A percentile compares a stretch with the other conserved stretches of the same genome.
Conservation (phyloP, 2,888 invertebrate species). For the Cyclophora punctaria region DNA sequence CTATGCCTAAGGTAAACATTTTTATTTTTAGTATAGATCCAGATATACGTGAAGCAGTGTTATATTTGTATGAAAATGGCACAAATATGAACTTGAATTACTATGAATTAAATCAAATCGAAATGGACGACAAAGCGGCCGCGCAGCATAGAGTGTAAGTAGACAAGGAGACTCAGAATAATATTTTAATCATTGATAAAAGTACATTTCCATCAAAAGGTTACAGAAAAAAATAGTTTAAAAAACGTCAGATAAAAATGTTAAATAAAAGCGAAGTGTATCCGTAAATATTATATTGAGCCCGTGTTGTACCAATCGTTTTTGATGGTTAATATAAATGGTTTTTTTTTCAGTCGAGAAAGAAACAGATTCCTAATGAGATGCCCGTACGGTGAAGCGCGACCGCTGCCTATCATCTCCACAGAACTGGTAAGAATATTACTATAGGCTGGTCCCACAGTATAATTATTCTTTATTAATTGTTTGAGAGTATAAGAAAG, state of each 20-base stretch:
- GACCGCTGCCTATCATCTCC: conserved; percentile 35
- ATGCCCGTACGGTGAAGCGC: conserved; percentile 39
- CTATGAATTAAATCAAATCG: conserved; percentile 38
- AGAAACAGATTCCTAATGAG: conserved; percentile 42
- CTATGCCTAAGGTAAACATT: neutral
- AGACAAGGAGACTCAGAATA: neutral
- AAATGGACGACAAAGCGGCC: conserved; percentile 43
- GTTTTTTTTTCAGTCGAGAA: conserved; percentile 36
- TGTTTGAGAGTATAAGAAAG: no score
- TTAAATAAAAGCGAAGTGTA: no score
- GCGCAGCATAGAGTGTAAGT: conserved; percentile 51
- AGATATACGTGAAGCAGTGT: conserved; percentile 50
- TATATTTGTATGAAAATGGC: conserved; percentile 33
- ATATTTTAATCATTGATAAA: no score
- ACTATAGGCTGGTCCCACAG: no score
- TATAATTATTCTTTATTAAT: no score
- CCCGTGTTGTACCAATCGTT: no score
- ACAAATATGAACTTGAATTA: conserved; percentile 24
- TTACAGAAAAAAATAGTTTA: neutral
- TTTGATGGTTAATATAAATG: neutral
- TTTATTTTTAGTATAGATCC: conserved; percentile 46
- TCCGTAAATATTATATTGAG: no score
- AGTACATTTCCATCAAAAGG: no score
- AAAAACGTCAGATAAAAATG: neutral
- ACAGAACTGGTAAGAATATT: conserved; percentile 26